Conservation (phyloP, 2,113 vertebrate genomes). For the Saguinus imperator region DNA sequence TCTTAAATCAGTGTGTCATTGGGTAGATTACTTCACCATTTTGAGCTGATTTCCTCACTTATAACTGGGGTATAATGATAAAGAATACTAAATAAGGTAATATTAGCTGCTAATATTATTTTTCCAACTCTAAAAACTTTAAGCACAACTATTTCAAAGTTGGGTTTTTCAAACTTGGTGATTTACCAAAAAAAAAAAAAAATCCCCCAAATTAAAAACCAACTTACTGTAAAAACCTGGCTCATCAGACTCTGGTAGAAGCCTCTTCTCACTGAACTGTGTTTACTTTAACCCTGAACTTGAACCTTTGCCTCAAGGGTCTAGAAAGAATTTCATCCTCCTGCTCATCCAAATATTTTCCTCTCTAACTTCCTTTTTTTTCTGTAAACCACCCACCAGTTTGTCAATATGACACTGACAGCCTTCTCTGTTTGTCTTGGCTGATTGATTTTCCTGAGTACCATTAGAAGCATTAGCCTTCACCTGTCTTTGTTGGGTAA, state of each 20-base stretch:
- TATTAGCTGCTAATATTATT: neutral
- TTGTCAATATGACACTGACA: neutral
- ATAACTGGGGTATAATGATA: neutral
- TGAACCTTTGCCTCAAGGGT: conserved; percentile 56
- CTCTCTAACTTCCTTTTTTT: neutral
- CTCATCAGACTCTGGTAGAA: conserved; percentile 2
- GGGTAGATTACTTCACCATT: neutral
- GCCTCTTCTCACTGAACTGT: neutral
- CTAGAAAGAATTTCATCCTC: conserved; percentile 65
- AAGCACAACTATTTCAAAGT: conserved; percentile 36
- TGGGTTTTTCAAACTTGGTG: conserved; percentile 11
- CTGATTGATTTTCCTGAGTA: conserved; percentile 45
- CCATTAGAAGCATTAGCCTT: neutral
- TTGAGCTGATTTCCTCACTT: neutral
- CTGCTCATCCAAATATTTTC: conserved; percentile 37
- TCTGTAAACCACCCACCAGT: conserved; percentile 16
- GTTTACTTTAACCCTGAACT: conserved; percentile 60
- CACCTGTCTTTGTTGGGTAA: neutral
- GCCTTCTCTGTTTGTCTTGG: conserved; percentile 53
- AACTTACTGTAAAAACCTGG: neutral
- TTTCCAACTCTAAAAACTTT: neutral
- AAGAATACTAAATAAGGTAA: neutral
- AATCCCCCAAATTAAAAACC: neutral
- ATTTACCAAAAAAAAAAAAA: neutral
- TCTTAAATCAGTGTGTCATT: neutral